phyloP scores from a whole-genome alignment of 2,888 invertebrate species.

The Cheilosia vernalis region DNA sequence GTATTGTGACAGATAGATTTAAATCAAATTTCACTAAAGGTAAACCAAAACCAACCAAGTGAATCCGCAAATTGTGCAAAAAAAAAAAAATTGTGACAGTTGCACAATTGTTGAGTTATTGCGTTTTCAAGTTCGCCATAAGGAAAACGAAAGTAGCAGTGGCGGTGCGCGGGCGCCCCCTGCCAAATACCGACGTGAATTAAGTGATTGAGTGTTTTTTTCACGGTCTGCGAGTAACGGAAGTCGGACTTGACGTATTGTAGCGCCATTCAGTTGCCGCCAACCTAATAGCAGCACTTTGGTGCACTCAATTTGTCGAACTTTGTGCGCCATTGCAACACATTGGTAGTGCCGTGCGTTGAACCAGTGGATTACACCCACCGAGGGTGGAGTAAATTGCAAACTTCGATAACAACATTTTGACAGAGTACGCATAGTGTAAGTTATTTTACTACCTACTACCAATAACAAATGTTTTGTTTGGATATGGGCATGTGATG shows the following conservation, averaged over 20 bases:
- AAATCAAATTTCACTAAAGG: neutral
- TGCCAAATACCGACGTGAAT: conserved; percentile 41
- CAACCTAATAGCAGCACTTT: conserved; percentile 35
- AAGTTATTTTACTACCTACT: conserved; percentile 30
- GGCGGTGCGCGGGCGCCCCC: conserved; percentile 26
- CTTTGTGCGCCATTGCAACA: conserved; percentile 42
- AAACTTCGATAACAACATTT: conserved; percentile 12
- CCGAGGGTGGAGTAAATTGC: conserved; percentile 16
- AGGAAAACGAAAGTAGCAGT: conserved; percentile 66
- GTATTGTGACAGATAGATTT: neutral
- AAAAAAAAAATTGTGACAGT: conserved; percentile 44
- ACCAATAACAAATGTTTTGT: neutral
- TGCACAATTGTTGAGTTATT: conserved; percentile 66
- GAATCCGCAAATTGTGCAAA: conserved; percentile 8
- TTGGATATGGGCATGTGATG: conserved; percentile 6
- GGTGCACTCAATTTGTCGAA: conserved; percentile 34
- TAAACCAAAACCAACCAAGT: neutral
- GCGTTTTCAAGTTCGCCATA: conserved; percentile 58
- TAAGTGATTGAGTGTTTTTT: conserved; percentile 28
- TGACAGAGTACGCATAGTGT: conserved; percentile 44
- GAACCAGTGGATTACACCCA: conserved; percentile 56
- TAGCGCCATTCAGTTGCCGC: conserved; percentile 42
- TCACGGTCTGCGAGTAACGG: conserved; percentile 30
- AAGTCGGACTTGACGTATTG: conserved; percentile 53
- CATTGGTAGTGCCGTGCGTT: conserved; percentile 36